Evolutionary conservation across 1,140 invertebrate species (phyloP).

Genomic region (Phthorimaea operculella): DNA sequence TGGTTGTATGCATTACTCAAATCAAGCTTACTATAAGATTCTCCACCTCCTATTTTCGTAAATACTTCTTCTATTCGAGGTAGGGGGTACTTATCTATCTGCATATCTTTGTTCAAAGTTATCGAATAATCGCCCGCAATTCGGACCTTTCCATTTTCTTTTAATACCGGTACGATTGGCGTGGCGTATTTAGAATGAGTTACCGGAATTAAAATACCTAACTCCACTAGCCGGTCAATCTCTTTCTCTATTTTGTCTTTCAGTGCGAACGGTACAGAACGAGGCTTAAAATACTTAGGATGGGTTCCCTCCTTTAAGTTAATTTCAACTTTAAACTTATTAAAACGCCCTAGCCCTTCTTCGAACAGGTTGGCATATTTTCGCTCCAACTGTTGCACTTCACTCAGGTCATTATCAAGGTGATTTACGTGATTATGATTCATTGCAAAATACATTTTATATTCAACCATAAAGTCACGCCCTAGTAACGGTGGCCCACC

Average conservation of each 20-base stretch:
- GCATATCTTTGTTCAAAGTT: slow-evolving; percentile 1
- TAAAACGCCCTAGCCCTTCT: neutral
- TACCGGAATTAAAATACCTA: neutral
- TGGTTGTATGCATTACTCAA: slow-evolving; percentile 2
- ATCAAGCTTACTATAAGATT: neutral
- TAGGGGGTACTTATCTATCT: neutral
- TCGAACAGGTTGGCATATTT: neutral
- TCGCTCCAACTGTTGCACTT: neutral
- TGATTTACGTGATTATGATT: neutral
- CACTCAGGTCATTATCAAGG: neutral
- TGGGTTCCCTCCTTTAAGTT: neutral
- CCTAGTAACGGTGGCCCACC: slow-evolving; percentile 3
- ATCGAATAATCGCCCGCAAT: slow-evolving; percentile 3
- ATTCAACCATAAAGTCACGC: slow-evolving; percentile 4
- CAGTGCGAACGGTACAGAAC: neutral
- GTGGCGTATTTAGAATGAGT: neutral
- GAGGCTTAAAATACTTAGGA: neutral
- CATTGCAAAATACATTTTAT: neutral
- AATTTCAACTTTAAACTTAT: neutral
- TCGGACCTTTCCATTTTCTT: neutral
- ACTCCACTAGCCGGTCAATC: neutral
- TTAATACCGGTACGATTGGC: neutral
- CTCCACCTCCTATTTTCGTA: neutral
- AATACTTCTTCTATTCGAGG: slow-evolving; percentile 4
- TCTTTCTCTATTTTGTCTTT: neutral